These are phyloP conservation scores for Alectura lathami DNA, from an alignment of 2,113 vertebrate genomes.

Conservation along the genomic window DNA sequence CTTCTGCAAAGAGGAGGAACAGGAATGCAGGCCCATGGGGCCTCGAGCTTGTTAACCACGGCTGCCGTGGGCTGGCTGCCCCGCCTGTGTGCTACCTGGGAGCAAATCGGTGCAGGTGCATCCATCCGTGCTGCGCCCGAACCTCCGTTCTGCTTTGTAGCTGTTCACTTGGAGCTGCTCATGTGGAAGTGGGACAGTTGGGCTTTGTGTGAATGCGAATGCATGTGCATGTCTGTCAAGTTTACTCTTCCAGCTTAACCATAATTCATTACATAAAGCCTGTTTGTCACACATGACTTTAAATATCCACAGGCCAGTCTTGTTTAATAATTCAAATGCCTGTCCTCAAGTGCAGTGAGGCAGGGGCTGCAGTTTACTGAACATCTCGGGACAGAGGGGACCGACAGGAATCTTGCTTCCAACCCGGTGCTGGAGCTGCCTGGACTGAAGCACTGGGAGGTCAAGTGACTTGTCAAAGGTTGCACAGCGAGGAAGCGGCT, in stretches of 20 bases:
- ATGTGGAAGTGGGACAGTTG: slow-evolving; percentile 42
- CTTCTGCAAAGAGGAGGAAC: not conserved
- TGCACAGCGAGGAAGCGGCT: slow-evolving; percentile 26
- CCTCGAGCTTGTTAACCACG: not conserved
- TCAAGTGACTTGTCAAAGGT: slow-evolving; percentile 38
- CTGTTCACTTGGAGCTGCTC: slow-evolving; percentile 26
- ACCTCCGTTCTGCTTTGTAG: not conserved
- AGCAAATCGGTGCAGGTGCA: not conserved
- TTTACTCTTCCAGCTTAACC: slow-evolving; percentile 13
- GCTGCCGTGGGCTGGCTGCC: not conserved
- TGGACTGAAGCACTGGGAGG: not conserved
- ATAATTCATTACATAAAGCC: slow-evolving; percentile 39
- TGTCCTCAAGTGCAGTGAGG: not conserved
- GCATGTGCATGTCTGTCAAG: not conserved
- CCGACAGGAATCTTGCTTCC: not conserved
- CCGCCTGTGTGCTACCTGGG: not conserved
- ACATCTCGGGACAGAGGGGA: not conserved
- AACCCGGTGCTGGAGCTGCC: not conserved
- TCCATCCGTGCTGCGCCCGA: not conserved
- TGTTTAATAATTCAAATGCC: not conserved
- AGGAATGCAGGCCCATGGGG: not conserved
- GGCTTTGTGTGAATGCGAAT: not conserved
- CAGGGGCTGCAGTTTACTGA: not conserved
- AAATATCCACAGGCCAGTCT: not conserved
- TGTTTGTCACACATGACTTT: slow-evolving; percentile 49